A percentile compares a stretch with the other conserved stretches of the same genome.
phyloP scores from a whole-genome alignment of 2,797 vertebrate species.

The Synanceia verrucosa region DNA sequence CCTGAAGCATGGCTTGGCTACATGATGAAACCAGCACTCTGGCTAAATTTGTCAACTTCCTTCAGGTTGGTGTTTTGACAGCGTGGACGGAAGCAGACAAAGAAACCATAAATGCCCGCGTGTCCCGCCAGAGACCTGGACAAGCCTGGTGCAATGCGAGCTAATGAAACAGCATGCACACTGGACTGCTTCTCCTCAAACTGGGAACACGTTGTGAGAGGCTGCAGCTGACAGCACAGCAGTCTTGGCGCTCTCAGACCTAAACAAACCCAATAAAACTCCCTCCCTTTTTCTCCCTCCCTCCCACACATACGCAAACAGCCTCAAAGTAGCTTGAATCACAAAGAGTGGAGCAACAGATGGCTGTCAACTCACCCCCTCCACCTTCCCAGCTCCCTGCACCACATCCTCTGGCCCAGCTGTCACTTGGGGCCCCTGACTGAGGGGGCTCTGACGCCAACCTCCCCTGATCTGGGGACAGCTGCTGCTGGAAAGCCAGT shows the following conservation, averaged over 20 bases:
- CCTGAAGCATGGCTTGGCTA: slow-evolving; percentile 20
- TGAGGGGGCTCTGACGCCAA: slow-evolving; percentile 75
- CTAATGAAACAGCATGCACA: slow-evolving; percentile 30
- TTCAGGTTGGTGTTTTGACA: slow-evolving; percentile 43
- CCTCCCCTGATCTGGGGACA: slow-evolving; percentile 70
- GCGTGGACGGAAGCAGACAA: slow-evolving; percentile 31
- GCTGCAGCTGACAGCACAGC: slow-evolving; percentile 50
- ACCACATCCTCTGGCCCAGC: slow-evolving; percentile 79
- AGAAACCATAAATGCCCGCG: slow-evolving; percentile 43
- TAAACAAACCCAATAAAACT: slow-evolving; percentile 66
- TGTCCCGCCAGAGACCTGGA: slow-evolving; percentile 29
- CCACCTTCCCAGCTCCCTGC: slow-evolving; percentile 54
- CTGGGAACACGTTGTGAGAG: slow-evolving; percentile 28
- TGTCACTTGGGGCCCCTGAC: slow-evolving; percentile 74
- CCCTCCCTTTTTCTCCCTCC: slow-evolving; percentile 19
- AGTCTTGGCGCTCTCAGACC: slow-evolving; percentile 33
- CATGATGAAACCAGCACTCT: background rate
- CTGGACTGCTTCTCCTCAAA: slow-evolving; percentile 48
- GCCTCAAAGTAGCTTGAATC: slow-evolving; percentile 74
- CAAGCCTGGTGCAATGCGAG: slow-evolving; percentile 14
- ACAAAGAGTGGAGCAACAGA: slow-evolving; percentile 85
- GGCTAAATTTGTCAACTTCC: slow-evolving; percentile 39
- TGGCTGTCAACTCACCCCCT: slow-evolving; percentile 79
- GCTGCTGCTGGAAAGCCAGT: slow-evolving; percentile 67
- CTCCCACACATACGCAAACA: slow-evolving; percentile 48